These are phyloP conservation scores for Trinectes maculatus DNA, from an alignment of 2,113 vertebrate genomes.

Conservation along the genomic window DNA sequence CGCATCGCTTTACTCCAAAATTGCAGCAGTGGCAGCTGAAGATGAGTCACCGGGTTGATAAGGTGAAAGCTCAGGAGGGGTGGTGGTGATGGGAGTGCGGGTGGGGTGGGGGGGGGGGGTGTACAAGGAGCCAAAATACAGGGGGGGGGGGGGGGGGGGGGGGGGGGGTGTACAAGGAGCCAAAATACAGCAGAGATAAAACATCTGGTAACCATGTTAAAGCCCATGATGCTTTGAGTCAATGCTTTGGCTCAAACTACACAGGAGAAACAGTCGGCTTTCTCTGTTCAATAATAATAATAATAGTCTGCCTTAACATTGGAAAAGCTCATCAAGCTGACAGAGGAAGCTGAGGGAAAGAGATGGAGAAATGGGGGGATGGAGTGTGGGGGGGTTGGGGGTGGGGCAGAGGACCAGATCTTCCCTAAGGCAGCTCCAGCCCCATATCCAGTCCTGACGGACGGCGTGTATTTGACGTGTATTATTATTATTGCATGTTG, in stretches of 20 bases:
- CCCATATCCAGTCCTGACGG: slow-evolving; percentile 44
- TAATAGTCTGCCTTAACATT: slow-evolving; percentile 61
- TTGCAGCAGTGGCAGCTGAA: slow-evolving; percentile 59
- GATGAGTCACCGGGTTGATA: slow-evolving; percentile 63
- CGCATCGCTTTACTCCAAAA: slow-evolving; percentile 48
- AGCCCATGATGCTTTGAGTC: slow-evolving; percentile 50
- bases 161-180: slow-evolving; percentile 5
- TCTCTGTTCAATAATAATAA: slow-evolving; percentile 68
- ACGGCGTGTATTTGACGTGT: no score
- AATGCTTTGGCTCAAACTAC: slow-evolving; percentile 10
- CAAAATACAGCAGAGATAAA: slow-evolving; percentile 37
- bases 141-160: background rate
- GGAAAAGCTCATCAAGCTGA: slow-evolving; percentile 49
- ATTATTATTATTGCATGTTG: slow-evolving; percentile 50
- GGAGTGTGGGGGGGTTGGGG: background rate
- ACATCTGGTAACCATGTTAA: slow-evolving; percentile 43
- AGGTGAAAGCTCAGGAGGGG: slow-evolving; percentile 38
- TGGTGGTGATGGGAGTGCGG: background rate
- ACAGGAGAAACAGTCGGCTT: slow-evolving; percentile 36
- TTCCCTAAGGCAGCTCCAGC: slow-evolving; percentile 48
- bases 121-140: slow-evolving; percentile 34
- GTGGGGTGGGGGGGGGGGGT: background rate
- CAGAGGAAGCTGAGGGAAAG: slow-evolving; percentile 61
- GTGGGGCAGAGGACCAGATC: slow-evolving; percentile 11
- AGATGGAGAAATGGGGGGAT: slow-evolving; percentile 36